Conservation (phyloP, 2,888 invertebrate genomes). For the Seladonia tumulorum region DNA sequence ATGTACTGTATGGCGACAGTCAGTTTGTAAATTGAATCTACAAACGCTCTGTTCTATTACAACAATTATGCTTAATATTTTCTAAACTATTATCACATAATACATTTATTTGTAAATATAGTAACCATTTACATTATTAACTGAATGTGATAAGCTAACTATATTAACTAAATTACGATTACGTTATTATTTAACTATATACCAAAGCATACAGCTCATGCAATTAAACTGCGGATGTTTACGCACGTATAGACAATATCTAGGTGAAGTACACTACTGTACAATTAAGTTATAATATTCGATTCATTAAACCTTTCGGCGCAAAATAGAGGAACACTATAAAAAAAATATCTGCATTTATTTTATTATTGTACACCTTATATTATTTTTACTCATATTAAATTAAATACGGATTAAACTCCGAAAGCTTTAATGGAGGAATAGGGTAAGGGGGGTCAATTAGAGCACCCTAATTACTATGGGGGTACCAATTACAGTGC, state of each 20-base stretch:
- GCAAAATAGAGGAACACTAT: background rate
- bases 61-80: background rate
- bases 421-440: background rate
- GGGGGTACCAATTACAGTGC: too few relatives aligned
- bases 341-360: background rate
- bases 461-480: too few relatives aligned
- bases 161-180: too few relatives aligned
- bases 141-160: too few relatives aligned
- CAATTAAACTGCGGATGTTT: background rate
- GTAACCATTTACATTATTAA: background rate
- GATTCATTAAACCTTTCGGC: background rate
- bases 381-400: background rate
- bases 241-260: background rate
- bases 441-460: background rate
- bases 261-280: background rate
- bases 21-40: background rate
- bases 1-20: background rate
- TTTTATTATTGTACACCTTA: too few relatives aligned
- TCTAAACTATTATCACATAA: background rate
- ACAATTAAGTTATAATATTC: background rate
- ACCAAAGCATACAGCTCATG: background rate
- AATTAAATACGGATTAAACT: background rate
- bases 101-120: background rate
- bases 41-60: background rate
- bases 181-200: background rate